Evolutionary conservation across 2,888 invertebrate species (phyloP).

Genomic region (Smittia sp.): DNA sequence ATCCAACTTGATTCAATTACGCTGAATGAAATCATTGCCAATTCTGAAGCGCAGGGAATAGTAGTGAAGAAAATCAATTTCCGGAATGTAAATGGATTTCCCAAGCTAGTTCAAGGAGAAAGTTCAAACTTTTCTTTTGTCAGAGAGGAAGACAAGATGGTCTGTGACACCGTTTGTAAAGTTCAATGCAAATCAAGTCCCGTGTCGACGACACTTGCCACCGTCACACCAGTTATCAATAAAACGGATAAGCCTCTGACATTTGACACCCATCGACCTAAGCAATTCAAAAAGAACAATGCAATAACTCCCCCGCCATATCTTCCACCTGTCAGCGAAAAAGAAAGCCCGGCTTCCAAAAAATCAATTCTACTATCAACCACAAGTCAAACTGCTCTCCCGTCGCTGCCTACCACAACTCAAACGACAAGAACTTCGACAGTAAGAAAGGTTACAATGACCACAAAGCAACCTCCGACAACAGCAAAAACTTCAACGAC

Average conservation of each 20-base stretch:
- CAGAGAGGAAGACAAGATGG: background rate
- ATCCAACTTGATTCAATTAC: conserved; percentile 35
- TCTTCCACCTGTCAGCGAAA: too few relatives aligned
- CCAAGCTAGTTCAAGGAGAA: background rate
- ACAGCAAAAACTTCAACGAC: too few relatives aligned
- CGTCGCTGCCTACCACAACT: too few relatives aligned
- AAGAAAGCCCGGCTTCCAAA: too few relatives aligned
- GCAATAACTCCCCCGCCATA: too few relatives aligned
- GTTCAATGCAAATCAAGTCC: background rate
- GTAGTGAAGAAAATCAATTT: conserved; percentile 9
- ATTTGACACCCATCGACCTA: too few relatives aligned
- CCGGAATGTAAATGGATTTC: background rate
- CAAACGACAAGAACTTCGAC: too few relatives aligned
- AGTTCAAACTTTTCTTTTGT: background rate
- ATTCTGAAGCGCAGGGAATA: background rate
- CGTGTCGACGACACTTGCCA: background rate
- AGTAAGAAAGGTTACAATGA: too few relatives aligned
- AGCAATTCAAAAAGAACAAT: too few relatives aligned
- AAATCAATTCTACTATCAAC: too few relatives aligned
- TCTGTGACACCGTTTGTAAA: background rate
- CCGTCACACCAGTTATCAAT: background rate
- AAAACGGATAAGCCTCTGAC: background rate
- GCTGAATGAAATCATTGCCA: background rate
- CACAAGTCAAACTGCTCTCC: too few relatives aligned
- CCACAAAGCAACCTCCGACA: too few relatives aligned